Conservation (phyloP, 2,888 invertebrate species). For the Epiblema foenella region DNA sequence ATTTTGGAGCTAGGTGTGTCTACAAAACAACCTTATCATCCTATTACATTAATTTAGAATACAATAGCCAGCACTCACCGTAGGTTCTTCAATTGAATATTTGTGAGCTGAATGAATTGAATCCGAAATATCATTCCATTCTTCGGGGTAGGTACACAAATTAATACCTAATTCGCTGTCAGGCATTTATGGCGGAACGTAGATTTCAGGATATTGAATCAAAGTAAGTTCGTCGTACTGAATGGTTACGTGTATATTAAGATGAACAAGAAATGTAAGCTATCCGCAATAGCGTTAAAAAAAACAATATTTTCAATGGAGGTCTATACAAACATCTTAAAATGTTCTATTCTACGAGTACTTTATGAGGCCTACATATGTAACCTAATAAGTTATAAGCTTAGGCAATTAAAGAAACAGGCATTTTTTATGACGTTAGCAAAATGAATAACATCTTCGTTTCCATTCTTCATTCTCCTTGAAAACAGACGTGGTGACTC, state of each 20-base stretch:
- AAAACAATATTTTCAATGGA: background rate
- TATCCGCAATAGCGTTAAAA: too few species aligned
- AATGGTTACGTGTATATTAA: too few species aligned
- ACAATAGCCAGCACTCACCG: background rate
- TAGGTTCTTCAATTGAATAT: background rate
- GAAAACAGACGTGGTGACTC: constrained; percentile 4
- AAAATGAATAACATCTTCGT: constrained; percentile 25
- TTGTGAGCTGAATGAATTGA: background rate
- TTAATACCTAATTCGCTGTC: too few species aligned
- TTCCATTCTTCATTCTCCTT: constrained; percentile 29
- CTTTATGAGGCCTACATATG: background rate
- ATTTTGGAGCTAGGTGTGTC: background rate
- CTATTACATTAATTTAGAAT: background rate
- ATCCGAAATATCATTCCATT: too few species aligned
- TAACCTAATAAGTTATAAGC: background rate
- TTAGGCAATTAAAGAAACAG: background rate
- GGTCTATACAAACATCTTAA: too few species aligned
- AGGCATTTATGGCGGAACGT: too few species aligned
- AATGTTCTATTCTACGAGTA: background rate
- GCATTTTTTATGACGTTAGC: background rate
- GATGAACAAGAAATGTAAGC: too few species aligned
- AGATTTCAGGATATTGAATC: too few species aligned
- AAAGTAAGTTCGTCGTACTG: too few species aligned
- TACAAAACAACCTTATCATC: background rate
- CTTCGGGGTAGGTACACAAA: too few species aligned